Evolutionary conservation across 2,888 invertebrate species (phyloP).

Genomic region (Drosophila cyrtoloma): DNA sequence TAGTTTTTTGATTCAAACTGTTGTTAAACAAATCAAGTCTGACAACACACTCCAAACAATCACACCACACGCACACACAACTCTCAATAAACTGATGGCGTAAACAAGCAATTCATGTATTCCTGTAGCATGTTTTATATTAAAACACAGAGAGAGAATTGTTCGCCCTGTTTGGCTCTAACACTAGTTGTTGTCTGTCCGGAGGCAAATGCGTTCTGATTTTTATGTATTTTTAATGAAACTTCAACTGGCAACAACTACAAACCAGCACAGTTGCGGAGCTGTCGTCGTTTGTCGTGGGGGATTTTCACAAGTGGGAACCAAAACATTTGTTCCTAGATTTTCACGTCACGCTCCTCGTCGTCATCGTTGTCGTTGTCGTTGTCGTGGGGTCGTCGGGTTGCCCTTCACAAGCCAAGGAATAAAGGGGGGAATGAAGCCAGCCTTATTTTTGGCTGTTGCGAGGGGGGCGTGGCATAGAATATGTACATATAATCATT

Average conservation of each 20-base stretch:
- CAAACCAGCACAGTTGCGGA: constrained; percentile 39
- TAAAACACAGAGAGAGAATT: constrained; percentile 13
- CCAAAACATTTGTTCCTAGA: constrained; percentile 81
- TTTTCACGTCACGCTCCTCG: constrained; percentile 72
- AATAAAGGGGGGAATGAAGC: constrained; percentile 9
- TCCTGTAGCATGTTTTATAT: constrained; percentile 35
- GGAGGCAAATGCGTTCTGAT: constrained; percentile 63
- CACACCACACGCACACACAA: not conserved
- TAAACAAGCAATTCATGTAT: constrained; percentile 40
- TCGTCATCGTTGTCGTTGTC: constrained; percentile 33
- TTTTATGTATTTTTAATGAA: constrained; percentile 77
- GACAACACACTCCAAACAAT: constrained; percentile 30
- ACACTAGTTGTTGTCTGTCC: constrained; percentile 36
- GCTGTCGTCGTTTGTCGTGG: constrained; percentile 49
- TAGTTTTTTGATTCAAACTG: constrained; percentile 44
- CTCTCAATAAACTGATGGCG: constrained; percentile 29
- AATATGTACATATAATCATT: constrained; percentile 82
- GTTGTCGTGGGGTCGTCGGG: constrained; percentile 37
- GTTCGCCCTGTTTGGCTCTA: constrained; percentile 10
- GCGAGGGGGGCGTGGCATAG: constrained; percentile 41
- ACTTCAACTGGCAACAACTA: constrained; percentile 55
- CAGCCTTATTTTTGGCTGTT: constrained; percentile 20
- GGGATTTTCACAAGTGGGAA: constrained; percentile 81
- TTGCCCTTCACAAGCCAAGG: constrained; percentile 56
- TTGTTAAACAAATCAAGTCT: constrained; percentile 65